Evolutionary conservation across 2,888 invertebrate species (phyloP), one percentile per base, ranked within the genome.

Genomic region (Lasioglossum vierecki): DNA sequence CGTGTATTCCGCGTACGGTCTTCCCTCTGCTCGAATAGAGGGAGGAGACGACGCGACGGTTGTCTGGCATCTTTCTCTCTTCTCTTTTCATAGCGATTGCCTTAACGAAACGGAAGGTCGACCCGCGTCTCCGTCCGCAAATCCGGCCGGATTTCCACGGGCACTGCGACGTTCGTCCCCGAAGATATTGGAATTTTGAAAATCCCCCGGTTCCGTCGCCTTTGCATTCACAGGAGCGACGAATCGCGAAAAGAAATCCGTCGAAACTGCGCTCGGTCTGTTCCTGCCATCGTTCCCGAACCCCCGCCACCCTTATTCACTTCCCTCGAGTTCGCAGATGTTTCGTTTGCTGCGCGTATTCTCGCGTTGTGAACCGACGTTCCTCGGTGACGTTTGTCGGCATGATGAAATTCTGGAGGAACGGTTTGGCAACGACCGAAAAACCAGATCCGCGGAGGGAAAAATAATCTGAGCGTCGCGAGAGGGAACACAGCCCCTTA

Each of bases 121-220:
- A 83, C 41, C 13, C 70, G 70, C 70, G 70, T 41, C 13, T 70
- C 81, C 80, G 79, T 84, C 76, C 85, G 80, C 78, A 88, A 89
- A 92, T 91, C 88, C 88, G 41, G 76, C 73, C 57, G 82, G 87
- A 87, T 88, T 82, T 88, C 82, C 88, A 82, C 79, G 74, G 84
- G 44, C 39, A 86, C 87, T 75, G 70, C 76, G 87, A 91, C 88
- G 72, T 89, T 88, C 85, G 83, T 80, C 79, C 83, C 81, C 85
- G 80, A 75, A 83, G 89, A 92, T 92, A 92, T 92, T 91, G 92
- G 92, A 93, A 92, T 93, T 92, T 93, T 90, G 86, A 90, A 90
- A 92, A 91, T 90, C 89, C 88, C 72, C 78, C 72, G 44, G 39
- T 53, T 68, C 71, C 78, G 73, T 71, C 71, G 77, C 63, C 68